Conservation (phyloP, 30 jellyfish, hydroid and myxozoan genomes). For the Clytia hemisphaerica region DNA sequence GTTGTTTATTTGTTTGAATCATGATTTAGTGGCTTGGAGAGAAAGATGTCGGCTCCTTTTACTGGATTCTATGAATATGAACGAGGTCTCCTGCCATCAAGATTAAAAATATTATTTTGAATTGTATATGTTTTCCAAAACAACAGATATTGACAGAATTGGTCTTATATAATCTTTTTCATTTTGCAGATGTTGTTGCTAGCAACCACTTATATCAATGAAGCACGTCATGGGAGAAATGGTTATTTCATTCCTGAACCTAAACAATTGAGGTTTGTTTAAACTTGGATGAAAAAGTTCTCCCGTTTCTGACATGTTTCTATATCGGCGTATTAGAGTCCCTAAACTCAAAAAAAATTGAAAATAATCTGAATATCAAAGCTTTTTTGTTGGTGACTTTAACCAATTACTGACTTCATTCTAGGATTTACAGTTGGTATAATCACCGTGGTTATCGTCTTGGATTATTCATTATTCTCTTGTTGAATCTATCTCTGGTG, state of each 20-base stretch:
- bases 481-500: constrained; percentile 58
- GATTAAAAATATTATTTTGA: too few relatives aligned
- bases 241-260: constrained; percentile 72
- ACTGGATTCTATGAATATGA: too few relatives aligned
- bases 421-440: constrained; percentile 74
- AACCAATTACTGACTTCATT: background rate
- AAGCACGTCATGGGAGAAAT: constrained; percentile 76
- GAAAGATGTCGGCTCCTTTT: too few relatives aligned
- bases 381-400: background rate
- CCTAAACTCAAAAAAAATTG: background rate
- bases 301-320: background rate
- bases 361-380: background rate
- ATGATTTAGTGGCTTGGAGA: too few relatives aligned
- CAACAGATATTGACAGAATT: too few relatives aligned
- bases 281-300: background rate
- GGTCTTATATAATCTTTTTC: background rate
- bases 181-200: constrained; percentile 48
- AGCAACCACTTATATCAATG: constrained; percentile 79
- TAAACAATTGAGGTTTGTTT: constrained; percentile 51
- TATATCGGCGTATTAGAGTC: background rate
- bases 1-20: too few relatives aligned
- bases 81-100: too few relatives aligned
- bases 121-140: too few relatives aligned
- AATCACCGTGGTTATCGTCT: constrained; percentile 46
- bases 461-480: constrained; percentile 42